phyloP scores from a whole-genome alignment of 2,888 invertebrate genomes.

The Epicampocera succincta region DNA sequence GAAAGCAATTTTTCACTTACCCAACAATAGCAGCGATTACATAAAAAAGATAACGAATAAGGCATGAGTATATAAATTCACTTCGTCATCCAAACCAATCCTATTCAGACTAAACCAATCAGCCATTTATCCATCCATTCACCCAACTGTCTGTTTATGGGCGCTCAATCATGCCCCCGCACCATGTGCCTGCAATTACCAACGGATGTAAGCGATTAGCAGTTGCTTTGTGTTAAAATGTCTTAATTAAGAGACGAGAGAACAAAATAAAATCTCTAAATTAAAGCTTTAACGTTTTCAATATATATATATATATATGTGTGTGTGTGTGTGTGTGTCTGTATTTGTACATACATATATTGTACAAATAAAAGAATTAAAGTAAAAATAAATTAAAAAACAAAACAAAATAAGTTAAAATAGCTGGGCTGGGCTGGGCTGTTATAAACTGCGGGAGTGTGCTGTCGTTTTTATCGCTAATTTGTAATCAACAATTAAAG shows the following conservation, averaged over 20 bases:
- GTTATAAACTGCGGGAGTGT: slow-evolving; percentile 69
- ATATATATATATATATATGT: not conserved
- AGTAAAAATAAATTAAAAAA: slow-evolving; percentile 36
- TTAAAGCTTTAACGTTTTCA: slow-evolving; percentile 34
- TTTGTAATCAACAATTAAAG: slow-evolving; percentile 79
- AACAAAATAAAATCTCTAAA: slow-evolving; percentile 58
- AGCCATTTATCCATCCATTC: slow-evolving; percentile 41
- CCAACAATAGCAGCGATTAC: slow-evolving; percentile 33
- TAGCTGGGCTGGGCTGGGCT: slow-evolving; percentile 67
- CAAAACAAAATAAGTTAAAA: slow-evolving; percentile 14
- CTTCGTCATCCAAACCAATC: slow-evolving; percentile 42
- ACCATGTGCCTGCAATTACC: slow-evolving; percentile 68
- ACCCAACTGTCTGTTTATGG: slow-evolving; percentile 37
- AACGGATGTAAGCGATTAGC: slow-evolving; percentile 78
- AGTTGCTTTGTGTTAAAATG: slow-evolving; percentile 70
- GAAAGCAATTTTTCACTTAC: not conserved
- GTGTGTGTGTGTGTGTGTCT: not conserved
- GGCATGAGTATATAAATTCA: slow-evolving; percentile 37
- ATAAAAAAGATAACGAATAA: slow-evolving; percentile 46
- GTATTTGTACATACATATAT: too few species aligned
- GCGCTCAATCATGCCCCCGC: slow-evolving; percentile 56
- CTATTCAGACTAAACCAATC: slow-evolving; percentile 41
- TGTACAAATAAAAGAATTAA: slow-evolving; percentile 21
- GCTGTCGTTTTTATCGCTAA: slow-evolving; percentile 75
- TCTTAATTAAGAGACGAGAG: slow-evolving; percentile 71